Percentiles rank a stretch among this genome's conserved stretches.
Evolutionary conservation across 2,888 invertebrate species (phyloP).

Genomic region (Pachydiplax longipennis): DNA sequence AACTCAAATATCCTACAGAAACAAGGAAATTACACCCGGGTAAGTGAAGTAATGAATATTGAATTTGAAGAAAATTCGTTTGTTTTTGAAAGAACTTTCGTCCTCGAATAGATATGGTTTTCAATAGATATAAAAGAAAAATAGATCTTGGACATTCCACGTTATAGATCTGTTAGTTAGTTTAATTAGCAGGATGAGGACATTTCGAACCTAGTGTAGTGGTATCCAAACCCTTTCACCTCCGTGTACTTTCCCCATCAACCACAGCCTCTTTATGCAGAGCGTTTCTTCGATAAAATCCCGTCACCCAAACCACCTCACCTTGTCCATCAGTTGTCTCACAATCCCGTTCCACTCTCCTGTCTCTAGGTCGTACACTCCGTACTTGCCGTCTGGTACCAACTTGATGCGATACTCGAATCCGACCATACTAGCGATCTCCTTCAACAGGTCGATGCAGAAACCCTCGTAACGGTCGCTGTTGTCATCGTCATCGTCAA

Average conservation of each 20-base stretch:
- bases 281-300: neutral
- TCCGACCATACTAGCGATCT: slow-evolving; percentile 70
- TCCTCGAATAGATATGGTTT: too few relatives aligned
- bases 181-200: too few relatives aligned
- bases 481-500: slow-evolving; percentile 63
- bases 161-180: too few relatives aligned
- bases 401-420: slow-evolving; percentile 72
- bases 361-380: slow-evolving; percentile 74
- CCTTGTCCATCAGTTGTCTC: slow-evolving; percentile 72
- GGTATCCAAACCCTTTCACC: too few relatives aligned
- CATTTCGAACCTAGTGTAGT: too few relatives aligned
- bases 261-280: neutral
- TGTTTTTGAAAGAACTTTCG: too few relatives aligned
- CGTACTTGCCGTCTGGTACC: slow-evolving; percentile 74
- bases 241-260: neutral
- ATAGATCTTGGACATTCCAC: too few relatives aligned
- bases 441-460: slow-evolving; percentile 74
- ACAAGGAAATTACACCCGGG: too few relatives aligned
- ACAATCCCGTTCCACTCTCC: slow-evolving; percentile 79
- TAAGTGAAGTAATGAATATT: too few relatives aligned
- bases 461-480: slow-evolving; percentile 76
- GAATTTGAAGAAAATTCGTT: too few relatives aligned
- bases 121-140: too few relatives aligned
- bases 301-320: slow-evolving; percentile 54
- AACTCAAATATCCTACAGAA: too few relatives aligned